Base-by-base conservation (phyloP, 2,888 invertebrate genomes). In the Macaria liturata region DNA sequence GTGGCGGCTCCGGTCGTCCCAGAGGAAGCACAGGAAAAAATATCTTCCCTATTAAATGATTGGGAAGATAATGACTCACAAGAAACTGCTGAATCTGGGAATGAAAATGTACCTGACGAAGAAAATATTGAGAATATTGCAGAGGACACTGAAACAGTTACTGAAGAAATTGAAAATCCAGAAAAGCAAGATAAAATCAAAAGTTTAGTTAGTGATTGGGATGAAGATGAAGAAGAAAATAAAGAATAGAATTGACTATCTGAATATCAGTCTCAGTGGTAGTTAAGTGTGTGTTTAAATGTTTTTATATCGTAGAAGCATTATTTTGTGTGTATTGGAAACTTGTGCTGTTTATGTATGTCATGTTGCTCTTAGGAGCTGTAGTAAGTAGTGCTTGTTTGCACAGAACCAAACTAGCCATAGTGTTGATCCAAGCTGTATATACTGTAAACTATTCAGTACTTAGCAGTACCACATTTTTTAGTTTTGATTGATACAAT, bases 61-160 rank as follows among this genome's bases (percentile, higher is more conserved):
- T 92, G 92, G 92, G 92, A 92, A 64, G 92, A 92, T 57, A 91
- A 90, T 75, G 91, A 91, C 68, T 86, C 85, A 30, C 90, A 90
- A 67, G 86, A 86, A 67, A 83, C 76, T 40, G 52, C 51, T 58
- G 57, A 59, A 49, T 55, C 61, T 51, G 62, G 65, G 32, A 65
- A 52, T 57, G 67, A 64, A 32, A 61, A 58, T 59, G 54, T 9
- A 30, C 39, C 51, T n/a, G 8, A 42, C 1, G 9, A 8, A 4
- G 42, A 42, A 48, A 50, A 34, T 59, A 53, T 46, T 47, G 4
- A 42, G 46, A 50, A 34, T 59, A 53, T 46, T 47, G 47, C 48
- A n/a, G 54, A 44, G 51, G 61, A 56, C 45, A 46, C 47, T 57
- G 52, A 54, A 43, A 20, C 20, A 20, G 56, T 50, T 47, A 4